Evolutionary conservation across 2,797 vertebrate genomes (phyloP), one percentile per base, ranked within the genome.

Genomic region (Lepus townsendii): DNA sequence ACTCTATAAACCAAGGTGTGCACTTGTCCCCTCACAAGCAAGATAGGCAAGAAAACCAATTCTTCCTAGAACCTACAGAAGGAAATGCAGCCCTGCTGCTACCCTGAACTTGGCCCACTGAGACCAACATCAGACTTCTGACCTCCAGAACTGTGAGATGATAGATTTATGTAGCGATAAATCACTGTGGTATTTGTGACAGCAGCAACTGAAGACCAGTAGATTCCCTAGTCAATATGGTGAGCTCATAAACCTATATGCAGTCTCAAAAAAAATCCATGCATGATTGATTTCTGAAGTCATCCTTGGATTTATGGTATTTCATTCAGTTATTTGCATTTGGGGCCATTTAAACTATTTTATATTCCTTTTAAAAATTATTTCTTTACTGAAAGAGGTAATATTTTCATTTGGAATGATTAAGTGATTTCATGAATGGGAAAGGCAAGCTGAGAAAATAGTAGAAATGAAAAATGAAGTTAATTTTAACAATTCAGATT

Each of bases 251-350:
- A 88, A 79, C 4, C 24, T 86, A 13, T 3, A n/a, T 80, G 12
- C 22, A 47, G 75, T 35, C 78, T 63, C n/a, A 88, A 91, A 90
- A 57, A 69, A 63, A 85, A 80, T 79, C 19, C 93, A 88, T 52
- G 71, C 13, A 68, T 80, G 7, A 32, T 42, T 26, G 24, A 63
- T 88, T 93, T 89, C 35, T 60, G 19, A 87, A 68, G n/a, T 47
- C 6, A 16, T 71, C 47, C 38, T 90, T 84, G 30, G 12, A 75
- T 77, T 75, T 78, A 63, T 19, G n/a, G 14, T 62, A 87, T 63
- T 88, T 85, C 16, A 62, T 63, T 66, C 47, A 38, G 22, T 22
- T 90, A 63, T 69, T 78, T 95, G 54, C 1, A 57, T 80, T 69
- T 71, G 3, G 4, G 20, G n/a, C 6, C 11, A 78, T 78, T 92